Conservation (phyloP, 2,797 vertebrate genomes). For the Hydrolagus colliei region DNA sequence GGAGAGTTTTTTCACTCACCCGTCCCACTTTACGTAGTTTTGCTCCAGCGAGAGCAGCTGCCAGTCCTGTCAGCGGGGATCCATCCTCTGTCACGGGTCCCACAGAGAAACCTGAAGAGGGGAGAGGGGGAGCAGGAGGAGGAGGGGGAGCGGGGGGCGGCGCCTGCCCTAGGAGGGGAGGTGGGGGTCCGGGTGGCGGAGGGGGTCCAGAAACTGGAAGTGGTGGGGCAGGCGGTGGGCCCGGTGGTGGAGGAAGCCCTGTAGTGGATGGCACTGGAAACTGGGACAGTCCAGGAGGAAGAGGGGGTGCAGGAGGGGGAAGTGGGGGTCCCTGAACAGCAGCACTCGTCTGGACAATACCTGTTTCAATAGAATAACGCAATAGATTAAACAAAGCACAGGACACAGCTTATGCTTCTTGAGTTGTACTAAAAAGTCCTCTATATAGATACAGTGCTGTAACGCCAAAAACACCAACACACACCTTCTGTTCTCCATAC, state of each 20-base stretch:
- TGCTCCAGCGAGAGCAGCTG: slow-evolving; percentile 87
- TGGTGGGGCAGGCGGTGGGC: slow-evolving; percentile 56
- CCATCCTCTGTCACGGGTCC: slow-evolving; percentile 65
- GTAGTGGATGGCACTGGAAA: slow-evolving; percentile 63
- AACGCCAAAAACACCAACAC: no score
- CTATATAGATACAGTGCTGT: no score
- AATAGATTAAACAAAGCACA: not conserved
- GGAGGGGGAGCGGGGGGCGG: slow-evolving; percentile 53
- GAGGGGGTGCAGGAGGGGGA: slow-evolving; percentile 80
- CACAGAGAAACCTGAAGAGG: slow-evolving; percentile 68
- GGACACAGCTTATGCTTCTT: no score
- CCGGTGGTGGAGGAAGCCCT: slow-evolving; percentile 19
- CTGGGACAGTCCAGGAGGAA: slow-evolving; percentile 69
- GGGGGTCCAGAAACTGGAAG: slow-evolving; percentile 39
- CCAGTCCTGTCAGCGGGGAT: slow-evolving; percentile 78
- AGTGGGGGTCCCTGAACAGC: slow-evolving; percentile 63
- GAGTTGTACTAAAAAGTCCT: no score
- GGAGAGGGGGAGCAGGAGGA: slow-evolving; percentile 77
- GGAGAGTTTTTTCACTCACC: slow-evolving; percentile 59
- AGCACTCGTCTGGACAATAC: slow-evolving; percentile 45
- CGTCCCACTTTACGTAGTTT: slow-evolving; percentile 88
- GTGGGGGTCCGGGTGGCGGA: slow-evolving; percentile 51
- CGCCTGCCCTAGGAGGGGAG: slow-evolving; percentile 41
- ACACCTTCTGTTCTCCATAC: no score
- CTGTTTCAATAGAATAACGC: slow-evolving; percentile 34